Evolutionary conservation across 2,797 vertebrate species (phyloP).

Genomic region (Microcaecilia unicolor): DNA sequence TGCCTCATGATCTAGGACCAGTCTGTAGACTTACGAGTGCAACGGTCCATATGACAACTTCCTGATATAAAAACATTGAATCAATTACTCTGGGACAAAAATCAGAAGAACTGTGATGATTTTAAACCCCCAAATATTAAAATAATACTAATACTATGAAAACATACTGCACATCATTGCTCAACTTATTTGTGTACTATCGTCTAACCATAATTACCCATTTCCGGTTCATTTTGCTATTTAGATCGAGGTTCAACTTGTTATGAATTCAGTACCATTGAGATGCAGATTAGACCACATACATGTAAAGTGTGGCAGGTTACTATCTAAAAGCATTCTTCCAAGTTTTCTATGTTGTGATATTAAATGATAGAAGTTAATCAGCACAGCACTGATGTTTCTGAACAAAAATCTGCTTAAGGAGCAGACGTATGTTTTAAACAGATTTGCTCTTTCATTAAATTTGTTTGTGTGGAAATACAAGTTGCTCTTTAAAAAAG

Average conservation of each 20-base stretch:
- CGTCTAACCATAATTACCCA: slow-evolving; percentile 1
- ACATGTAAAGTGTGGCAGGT: slow-evolving; percentile 11
- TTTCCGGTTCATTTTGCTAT: not conserved
- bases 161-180: not conserved
- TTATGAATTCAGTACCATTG: not conserved
- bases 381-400: slow-evolving; percentile 2
- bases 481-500: slow-evolving; percentile 2
- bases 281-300: slow-evolving; percentile 2
- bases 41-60: no score
- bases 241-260: not conserved
- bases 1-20: no score
- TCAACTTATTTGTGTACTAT: not conserved
- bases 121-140: not conserved
- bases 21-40: no score
- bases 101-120: not conserved
- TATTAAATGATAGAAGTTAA: not conserved
- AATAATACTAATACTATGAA: not conserved
- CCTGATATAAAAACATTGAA: no score
- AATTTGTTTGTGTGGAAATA: not conserved
- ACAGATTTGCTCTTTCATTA: not conserved
- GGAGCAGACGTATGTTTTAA: slow-evolving; percentile 1
- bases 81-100: not conserved
- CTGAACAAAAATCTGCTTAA: not conserved
- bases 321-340: slow-evolving; percentile 4
- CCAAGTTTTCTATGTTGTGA: slow-evolving; percentile 1